These are phyloP conservation scores for Fregetta grallaria DNA, from an alignment of 2,113 vertebrate species.

Conservation along the genomic window DNA sequence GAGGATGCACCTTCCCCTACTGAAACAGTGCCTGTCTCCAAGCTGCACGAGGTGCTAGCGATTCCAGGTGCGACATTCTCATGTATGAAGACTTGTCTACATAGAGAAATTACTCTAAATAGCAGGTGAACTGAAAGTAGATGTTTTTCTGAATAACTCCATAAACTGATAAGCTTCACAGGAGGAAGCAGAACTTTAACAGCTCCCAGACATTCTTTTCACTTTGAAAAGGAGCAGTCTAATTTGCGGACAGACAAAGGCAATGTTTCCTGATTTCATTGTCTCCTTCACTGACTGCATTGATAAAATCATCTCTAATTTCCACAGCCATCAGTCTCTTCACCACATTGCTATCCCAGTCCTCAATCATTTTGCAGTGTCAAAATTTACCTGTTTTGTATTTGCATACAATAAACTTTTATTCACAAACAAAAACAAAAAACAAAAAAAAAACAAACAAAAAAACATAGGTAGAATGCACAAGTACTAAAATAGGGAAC, in stretches of 20 bases:
- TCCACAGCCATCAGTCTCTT: background rate
- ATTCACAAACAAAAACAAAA: background rate
- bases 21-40: background rate
- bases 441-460: too few relatives aligned
- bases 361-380: background rate
- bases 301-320: constrained; percentile 40
- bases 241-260: background rate
- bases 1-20: background rate
- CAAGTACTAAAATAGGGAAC: background rate
- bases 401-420: background rate
- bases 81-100: background rate
- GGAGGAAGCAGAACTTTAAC: constrained; percentile 2
- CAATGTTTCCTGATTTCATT: background rate
- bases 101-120: background rate
- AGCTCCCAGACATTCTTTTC: background rate
- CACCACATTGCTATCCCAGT: background rate
- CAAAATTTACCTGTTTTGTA: background rate
- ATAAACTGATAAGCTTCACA: background rate
- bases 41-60: background rate
- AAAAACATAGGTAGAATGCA: background rate
- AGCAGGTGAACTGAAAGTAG: background rate
- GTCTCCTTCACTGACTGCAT: constrained; percentile 24
- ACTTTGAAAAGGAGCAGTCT: background rate
- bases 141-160: background rate
- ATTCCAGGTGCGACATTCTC: background rate